Evolutionary conservation across 2,888 invertebrate genomes (phyloP).

Genomic region (Buathra laborator): DNA sequence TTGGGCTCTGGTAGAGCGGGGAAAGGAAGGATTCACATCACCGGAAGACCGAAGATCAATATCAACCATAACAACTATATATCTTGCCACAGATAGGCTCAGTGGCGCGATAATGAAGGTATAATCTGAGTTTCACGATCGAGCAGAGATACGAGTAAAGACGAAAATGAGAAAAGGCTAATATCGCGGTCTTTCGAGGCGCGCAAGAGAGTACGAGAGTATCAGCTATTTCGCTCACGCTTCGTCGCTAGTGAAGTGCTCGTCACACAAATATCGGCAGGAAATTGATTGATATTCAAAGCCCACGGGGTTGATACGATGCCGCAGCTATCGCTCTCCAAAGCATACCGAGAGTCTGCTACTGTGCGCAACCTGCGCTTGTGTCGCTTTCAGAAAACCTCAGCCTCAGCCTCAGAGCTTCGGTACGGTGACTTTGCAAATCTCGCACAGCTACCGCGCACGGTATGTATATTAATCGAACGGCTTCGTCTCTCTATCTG

Average conservation of each 20-base stretch:
- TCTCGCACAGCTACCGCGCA: conserved; percentile 72
- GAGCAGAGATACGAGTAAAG: not conserved
- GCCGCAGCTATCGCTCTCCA: conserved; percentile 25
- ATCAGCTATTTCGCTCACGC: conserved; percentile 83
- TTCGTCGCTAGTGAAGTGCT: conserved; percentile 78
- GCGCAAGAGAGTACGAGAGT: conserved; percentile 61
- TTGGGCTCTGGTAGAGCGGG: too few species aligned
- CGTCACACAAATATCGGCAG: conserved; percentile 81
- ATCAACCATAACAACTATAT: too few species aligned
- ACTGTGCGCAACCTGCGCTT: conserved; percentile 6
- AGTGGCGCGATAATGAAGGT: not conserved
- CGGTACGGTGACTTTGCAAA: conserved; percentile 60
- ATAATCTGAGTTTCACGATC: not conserved
- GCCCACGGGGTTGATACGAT: conserved; percentile 77
- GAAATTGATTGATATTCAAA: conserved; percentile 84
- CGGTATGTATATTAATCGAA: conserved; percentile 80
- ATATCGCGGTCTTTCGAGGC: conserved; percentile 39
- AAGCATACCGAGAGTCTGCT: conserved; percentile 15
- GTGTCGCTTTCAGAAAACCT: conserved; percentile 3
- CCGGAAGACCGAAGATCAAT: too few species aligned
- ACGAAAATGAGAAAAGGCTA: conserved; percentile 36
- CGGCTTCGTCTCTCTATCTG: conserved; percentile 55
- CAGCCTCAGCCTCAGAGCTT: conserved; percentile 6
- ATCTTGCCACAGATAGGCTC: not conserved
- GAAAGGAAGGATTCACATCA: too few species aligned